Evolutionary conservation across 2,888 invertebrate genomes (phyloP).

Genomic region (Epinotia bilunana): DNA sequence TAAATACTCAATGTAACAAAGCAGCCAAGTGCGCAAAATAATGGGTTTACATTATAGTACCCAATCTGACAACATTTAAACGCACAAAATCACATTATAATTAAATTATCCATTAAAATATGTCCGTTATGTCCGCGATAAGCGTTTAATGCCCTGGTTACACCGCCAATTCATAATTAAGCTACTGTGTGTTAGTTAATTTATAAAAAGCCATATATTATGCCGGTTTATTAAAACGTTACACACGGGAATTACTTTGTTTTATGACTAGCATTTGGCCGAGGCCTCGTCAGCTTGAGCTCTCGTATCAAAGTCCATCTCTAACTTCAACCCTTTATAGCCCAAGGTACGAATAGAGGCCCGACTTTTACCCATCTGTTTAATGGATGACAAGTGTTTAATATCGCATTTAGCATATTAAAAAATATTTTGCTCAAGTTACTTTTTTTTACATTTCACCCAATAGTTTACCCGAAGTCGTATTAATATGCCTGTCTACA

Average conservation of each 20-base stretch:
- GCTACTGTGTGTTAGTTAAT: neutral
- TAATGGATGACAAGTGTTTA: no score
- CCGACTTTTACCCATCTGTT: no score
- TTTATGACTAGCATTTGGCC: neutral
- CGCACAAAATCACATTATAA: neutral
- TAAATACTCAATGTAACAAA: no score
- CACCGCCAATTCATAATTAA: constrained; percentile 19
- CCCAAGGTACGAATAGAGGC: no score
- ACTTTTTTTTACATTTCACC: no score
- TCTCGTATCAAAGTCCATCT: no score
- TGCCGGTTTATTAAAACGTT: neutral
- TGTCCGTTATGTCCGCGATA: neutral
- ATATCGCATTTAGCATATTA: no score
- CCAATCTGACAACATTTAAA: neutral
- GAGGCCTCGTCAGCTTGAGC: no score
- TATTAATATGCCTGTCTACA: no score
- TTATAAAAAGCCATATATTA: constrained; percentile 17
- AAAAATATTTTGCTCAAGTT: no score
- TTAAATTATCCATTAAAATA: constrained; percentile 4
- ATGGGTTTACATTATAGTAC: neutral
- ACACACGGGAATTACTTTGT: neutral
- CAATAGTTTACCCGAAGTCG: no score
- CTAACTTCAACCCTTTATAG: no score
- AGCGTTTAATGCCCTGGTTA: neutral
- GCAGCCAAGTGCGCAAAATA: neutral